Base-by-base conservation (phyloP, 2,113 vertebrate genomes). In the Nanorana parkeri region DNA sequence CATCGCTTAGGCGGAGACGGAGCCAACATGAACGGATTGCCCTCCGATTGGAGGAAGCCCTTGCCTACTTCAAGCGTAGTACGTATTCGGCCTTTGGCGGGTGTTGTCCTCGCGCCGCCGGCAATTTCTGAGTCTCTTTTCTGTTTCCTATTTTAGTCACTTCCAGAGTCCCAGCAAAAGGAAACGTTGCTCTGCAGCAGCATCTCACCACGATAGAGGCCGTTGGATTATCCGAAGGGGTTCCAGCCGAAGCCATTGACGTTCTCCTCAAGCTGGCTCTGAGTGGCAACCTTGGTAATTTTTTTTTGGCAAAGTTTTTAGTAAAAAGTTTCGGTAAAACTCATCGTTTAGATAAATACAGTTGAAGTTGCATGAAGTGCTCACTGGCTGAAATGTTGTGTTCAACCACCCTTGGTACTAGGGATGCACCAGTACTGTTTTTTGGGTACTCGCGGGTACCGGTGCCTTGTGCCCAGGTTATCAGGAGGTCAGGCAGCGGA, bases 201-300 rank as follows among this genome's bases (percentile, higher is more conserved):
- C 93, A 97, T 80, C 86, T 99, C 85, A 84, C 86, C 71, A 60
- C 74, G 13, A 90, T 98, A 89, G 96, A 99, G 93, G 90, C 83
- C 41, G 77, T 90, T 87, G 96, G 93, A 41, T 90, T 93, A 83
- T 87, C 89, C 66, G 90, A 78, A 79, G 97, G 98, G 2, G 92
- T 99, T 69, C 80, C 92, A 4, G 91, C 96, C 24, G 92, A 96
- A 85, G 92, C 60, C 58, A 90, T 99, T 77, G 89, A 91, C 24
- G 3, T 90, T 1, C 91, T 99, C 87, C 89, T 99, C 83, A 94
- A 92, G 0, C 92, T 94, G 84, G 93, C 87, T 20, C 93, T 99
- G 85, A 96, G 95, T 88, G 94, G 95, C 56, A 95, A 89, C 78
- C 92, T 96, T 85, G 95, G 98, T 99, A 95, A 90, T 85, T 83